Base-by-base conservation (phyloP, 1,140 invertebrate genomes). In the Globodera ellingtonae region DNA sequence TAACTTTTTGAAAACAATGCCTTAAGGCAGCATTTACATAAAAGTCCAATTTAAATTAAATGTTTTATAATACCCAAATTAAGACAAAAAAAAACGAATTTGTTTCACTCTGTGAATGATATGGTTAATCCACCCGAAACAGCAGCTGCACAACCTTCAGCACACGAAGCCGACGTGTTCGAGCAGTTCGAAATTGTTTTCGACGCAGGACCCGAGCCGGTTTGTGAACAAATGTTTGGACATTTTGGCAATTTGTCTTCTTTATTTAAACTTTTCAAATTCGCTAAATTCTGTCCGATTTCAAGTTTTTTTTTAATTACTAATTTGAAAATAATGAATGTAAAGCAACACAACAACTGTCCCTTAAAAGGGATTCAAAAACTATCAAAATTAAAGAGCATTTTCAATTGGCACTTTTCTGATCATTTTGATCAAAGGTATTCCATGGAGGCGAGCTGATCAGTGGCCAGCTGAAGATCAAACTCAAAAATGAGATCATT, bases 381-480 rank as follows among this genome's bases (percentile, higher is more conserved):
- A 35, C 35, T 35, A 35, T 35, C 35, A 35, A 35, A 35, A 35
- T 35, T 35, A 35, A 15, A 65, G 59, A 65, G 13, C 59, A 21
- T 13, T 65, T 13, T 65, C 21, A 15, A 65, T 65, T 15, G 13
- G n/a, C 59, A 65, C 35, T 70, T 70, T 70, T 62, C 56, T 62
- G 3, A 47, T 72, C 8, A 35, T 13, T 72, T 72, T 72, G 6
- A 8, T 18, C 6, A 18, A 62, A 76, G 75, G 59, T 76, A 2
- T 85, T 85, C 50, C 83, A 81, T 76, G 85, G 84, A 15, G 85
- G 84, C 35, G 84, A 87, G 56, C 52, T 74, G 46, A 75, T 85
- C 18, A 85, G 79, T 44, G 84, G 84, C 8, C 46, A 7, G 48
- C 44, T 85, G 46, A 81, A 81, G 66, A 80, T 85, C 47, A 71